These are phyloP conservation scores for Cryptotis parvus DNA, from an alignment of 2,113 vertebrate genomes.

Conservation along the genomic window DNA sequence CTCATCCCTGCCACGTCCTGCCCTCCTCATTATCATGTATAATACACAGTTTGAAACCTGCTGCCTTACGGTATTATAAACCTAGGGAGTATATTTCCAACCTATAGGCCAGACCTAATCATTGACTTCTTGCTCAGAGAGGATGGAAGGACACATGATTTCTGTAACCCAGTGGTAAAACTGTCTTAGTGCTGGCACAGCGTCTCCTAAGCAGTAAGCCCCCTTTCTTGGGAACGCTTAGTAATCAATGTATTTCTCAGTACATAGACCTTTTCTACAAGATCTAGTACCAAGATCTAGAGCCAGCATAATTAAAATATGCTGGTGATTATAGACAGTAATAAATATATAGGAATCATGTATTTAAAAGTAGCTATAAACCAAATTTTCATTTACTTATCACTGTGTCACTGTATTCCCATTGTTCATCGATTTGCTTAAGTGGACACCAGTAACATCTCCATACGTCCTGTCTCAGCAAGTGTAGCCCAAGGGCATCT, in stretches of 20 bases:
- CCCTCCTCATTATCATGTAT: not conserved
- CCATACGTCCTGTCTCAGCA: no score
- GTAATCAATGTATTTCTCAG: slow-evolving; percentile 17
- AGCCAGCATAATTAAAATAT: slow-evolving; percentile 16
- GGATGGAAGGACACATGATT: not conserved
- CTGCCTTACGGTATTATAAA: not conserved
- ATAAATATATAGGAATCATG: not conserved
- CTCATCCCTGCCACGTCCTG: not conserved
- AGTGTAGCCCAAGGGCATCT: no score
- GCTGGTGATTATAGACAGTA: not conserved
- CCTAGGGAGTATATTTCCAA: not conserved
- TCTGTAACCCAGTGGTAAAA: not conserved
- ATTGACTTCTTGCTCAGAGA: not conserved
- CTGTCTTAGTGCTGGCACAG: not conserved
- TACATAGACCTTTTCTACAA: not conserved
- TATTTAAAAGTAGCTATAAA: not conserved
- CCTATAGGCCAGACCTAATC: not conserved
- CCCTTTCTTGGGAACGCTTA: not conserved
- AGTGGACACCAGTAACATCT: no score
- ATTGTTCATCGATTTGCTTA: no score
- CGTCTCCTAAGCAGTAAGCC: not conserved
- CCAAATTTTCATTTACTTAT: not conserved
- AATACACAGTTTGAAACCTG: slow-evolving; percentile 33
- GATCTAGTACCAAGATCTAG: not conserved
- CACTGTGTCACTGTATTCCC: no score